Conservation (phyloP, 2,113 vertebrate genomes). For the Bombycilla garrulus region DNA sequence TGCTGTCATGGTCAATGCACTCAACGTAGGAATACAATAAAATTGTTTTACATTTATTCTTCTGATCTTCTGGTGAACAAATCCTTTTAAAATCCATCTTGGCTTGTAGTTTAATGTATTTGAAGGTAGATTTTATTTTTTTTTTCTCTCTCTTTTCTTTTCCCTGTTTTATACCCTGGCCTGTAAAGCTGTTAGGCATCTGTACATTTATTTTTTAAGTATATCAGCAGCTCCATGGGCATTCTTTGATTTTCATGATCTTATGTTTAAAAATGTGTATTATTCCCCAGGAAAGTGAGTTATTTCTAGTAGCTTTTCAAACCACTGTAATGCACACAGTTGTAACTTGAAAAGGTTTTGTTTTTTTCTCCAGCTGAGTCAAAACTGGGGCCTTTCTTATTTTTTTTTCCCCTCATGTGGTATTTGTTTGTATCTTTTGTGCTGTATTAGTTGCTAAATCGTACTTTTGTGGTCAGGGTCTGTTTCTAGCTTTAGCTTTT, state of each 20-base stretch:
- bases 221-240: neutral
- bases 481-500: constrained; percentile 22
- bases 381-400: neutral
- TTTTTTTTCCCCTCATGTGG: neutral
- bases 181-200: neutral
- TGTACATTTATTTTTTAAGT: neutral
- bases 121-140: neutral
- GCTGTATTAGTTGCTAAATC: constrained; percentile 25
- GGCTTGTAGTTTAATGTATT: neutral
- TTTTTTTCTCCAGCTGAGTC: neutral
- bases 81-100: neutral
- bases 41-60: neutral
- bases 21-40: neutral
- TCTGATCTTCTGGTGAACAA: neutral
- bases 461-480: constrained; percentile 15
- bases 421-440: constrained; percentile 30
- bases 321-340: neutral
- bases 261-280: neutral
- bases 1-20: neutral
- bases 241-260: neutral
- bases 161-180: neutral
- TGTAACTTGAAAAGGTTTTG: neutral
- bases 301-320: neutral
- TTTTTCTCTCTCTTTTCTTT: neutral
- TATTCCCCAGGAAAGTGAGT: neutral